Percentiles rank a stretch among this genome's conserved stretches.
Evolutionary conservation across 2,113 vertebrate species (phyloP).

Genomic region (Epinephelus cyanopodus): DNA sequence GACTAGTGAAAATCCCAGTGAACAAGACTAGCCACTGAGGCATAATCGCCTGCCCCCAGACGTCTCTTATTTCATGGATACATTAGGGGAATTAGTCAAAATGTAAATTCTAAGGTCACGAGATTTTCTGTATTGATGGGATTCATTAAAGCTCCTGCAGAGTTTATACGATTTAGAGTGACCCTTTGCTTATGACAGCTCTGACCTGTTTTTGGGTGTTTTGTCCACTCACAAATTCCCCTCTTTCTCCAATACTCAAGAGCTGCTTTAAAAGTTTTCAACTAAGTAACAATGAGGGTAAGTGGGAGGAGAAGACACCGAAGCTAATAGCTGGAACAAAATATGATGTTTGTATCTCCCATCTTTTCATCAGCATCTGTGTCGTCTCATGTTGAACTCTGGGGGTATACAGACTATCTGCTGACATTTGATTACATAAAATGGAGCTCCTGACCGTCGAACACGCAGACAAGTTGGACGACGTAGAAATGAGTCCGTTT

Average conservation of each 20-base stretch:
- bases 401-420: slow-evolving; percentile 13
- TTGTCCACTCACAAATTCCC: slow-evolving; percentile 6
- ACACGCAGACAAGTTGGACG: slow-evolving; percentile 48
- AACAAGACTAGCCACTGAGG: slow-evolving; percentile 65
- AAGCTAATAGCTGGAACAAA: slow-evolving; percentile 23
- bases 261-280: slow-evolving; percentile 18
- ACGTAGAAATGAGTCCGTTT: slow-evolving; percentile 55
- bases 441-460: slow-evolving; percentile 44
- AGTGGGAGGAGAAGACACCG: background rate
- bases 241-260: background rate
- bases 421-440: slow-evolving; percentile 63
- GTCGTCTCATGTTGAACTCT: slow-evolving; percentile 53
- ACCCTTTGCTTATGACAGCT: background rate
- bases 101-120: slow-evolving; percentile 59
- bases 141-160: slow-evolving; percentile 44
- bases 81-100: slow-evolving; percentile 68
- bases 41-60: slow-evolving; percentile 79
- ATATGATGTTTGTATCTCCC: slow-evolving; percentile 38
- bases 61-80: slow-evolving; percentile 72
- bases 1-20: slow-evolving; percentile 71
- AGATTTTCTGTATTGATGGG: slow-evolving; percentile 47
- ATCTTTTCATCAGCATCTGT: slow-evolving; percentile 45
- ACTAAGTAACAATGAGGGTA: background rate
- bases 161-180: slow-evolving; percentile 5
- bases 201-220: background rate